Evolutionary conservation across 2,888 invertebrate species (phyloP).

Genomic region (Pristionchus japonicus): DNA sequence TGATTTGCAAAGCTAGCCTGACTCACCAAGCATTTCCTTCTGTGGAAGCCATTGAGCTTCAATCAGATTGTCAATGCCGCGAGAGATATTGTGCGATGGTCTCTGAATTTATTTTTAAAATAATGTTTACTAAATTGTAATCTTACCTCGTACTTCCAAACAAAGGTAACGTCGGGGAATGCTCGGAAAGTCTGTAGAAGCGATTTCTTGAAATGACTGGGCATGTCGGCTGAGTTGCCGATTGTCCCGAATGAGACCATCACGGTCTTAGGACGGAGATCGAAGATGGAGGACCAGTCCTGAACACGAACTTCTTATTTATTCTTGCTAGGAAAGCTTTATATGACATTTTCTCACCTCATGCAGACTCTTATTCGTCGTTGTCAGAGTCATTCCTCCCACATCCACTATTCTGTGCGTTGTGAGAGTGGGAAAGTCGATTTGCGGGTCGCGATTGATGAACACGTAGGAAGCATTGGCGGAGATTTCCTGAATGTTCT

Average conservation of each 20-base stretch:
- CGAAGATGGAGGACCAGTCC: constrained; percentile 14
- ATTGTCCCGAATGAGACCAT: constrained; percentile 29
- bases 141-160: constrained; percentile 40
- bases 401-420: background rate
- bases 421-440: constrained; percentile 1
- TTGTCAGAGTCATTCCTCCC: background rate
- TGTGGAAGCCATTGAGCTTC: background rate
- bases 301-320: too few relatives aligned
- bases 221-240: background rate
- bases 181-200: background rate
- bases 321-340: too few relatives aligned
- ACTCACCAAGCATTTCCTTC: constrained; percentile 3
- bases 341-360: background rate
- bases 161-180: constrained; percentile 26
- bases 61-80: background rate
- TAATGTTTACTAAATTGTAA: background rate
- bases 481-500: background rate
- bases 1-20: too few relatives aligned
- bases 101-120: background rate
- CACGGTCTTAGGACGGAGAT: constrained; percentile 1
- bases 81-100: background rate
- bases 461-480: background rate
- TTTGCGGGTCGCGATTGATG: background rate
- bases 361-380: background rate
- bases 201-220: background rate